A percentile compares a stretch with the other conserved stretches of the same genome.
These are phyloP conservation scores for Chelon labrosus DNA, from an alignment of 2,797 vertebrate genomes.

Conservation along the genomic window DNA sequence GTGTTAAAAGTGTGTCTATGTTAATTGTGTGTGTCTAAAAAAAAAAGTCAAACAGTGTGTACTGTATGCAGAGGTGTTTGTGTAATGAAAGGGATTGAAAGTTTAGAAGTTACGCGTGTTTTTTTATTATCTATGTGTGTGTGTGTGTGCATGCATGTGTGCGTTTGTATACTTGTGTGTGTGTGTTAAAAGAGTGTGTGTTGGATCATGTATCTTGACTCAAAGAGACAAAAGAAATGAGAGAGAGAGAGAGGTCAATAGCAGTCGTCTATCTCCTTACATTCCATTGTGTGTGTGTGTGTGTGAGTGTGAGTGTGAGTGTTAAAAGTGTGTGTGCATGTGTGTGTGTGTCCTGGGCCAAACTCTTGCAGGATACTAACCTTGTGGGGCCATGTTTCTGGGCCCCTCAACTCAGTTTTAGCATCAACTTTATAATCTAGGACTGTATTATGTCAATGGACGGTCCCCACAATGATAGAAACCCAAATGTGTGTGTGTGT, in stretches of 20 bases:
- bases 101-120: constrained; percentile 5
- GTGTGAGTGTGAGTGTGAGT: constrained; percentile 11
- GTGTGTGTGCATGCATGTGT: constrained; percentile 3
- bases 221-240: constrained; percentile 38
- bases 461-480: too few relatives aligned
- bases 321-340: too few relatives aligned
- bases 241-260: constrained; percentile 36
- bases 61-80: constrained; percentile 6
- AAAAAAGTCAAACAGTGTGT: background rate
- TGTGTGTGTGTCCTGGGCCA: too few relatives aligned
- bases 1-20: constrained; percentile 7
- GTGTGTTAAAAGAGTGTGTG: background rate
- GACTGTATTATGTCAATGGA: too few relatives aligned
- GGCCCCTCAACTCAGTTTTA: too few relatives aligned
- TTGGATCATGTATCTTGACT: constrained; percentile 54
- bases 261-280: constrained; percentile 32
- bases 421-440: too few relatives aligned
- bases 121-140: constrained; percentile 10
- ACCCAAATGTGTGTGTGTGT: too few relatives aligned
- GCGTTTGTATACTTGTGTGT: constrained; percentile 4
- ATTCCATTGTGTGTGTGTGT: constrained; percentile 10
- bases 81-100: background rate
- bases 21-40: constrained; percentile 6
- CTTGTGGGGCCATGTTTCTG: too few relatives aligned
- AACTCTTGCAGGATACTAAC: too few relatives aligned